Conservation (phyloP, 2,888 invertebrate species). For the Caenorhabditis imperialis region DNA sequence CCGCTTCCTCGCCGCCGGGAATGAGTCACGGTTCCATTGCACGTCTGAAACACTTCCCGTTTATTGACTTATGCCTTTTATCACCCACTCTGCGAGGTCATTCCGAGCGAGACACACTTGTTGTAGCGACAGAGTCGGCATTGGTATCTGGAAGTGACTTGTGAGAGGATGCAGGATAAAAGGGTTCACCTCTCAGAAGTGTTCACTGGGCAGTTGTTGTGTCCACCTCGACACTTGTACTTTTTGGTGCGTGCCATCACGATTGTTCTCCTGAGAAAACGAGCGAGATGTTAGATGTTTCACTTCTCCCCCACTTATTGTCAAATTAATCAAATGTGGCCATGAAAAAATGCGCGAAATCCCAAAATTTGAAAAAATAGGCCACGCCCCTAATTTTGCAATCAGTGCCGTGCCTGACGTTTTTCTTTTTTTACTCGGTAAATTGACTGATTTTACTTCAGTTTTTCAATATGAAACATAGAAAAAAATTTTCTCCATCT, state of each 20-base stretch:
- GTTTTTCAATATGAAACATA: too few species aligned
- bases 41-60: constrained; percentile 41
- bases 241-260: constrained; percentile 47
- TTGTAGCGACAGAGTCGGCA: constrained; percentile 58
- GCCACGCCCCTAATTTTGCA: too few species aligned
- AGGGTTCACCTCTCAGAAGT: constrained; percentile 25
- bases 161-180: too few species aligned
- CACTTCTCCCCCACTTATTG: too few species aligned
- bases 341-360: too few species aligned
- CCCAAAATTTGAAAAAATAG: too few species aligned
- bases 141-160: constrained; percentile 35
- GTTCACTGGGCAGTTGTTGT: constrained; percentile 44
- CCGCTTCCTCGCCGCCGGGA: constrained; percentile 15
- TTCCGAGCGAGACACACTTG: constrained; percentile 58
- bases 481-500: too few species aligned
- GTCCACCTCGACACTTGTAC: constrained; percentile 55
- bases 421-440: too few species aligned
- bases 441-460: too few species aligned
- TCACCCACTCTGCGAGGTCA: constrained; percentile 58
- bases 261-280: constrained; percentile 55
- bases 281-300: too few species aligned
- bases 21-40: constrained; percentile 60
- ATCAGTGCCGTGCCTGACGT: too few species aligned
- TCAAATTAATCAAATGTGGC: too few species aligned
- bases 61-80: constrained; percentile 1